A percentile compares a stretch with the other conserved stretches of the same genome.
These are phyloP conservation scores for Lanistes nyassanus DNA, from an alignment of 1,140 invertebrate genomes.

Conservation along the genomic window DNA sequence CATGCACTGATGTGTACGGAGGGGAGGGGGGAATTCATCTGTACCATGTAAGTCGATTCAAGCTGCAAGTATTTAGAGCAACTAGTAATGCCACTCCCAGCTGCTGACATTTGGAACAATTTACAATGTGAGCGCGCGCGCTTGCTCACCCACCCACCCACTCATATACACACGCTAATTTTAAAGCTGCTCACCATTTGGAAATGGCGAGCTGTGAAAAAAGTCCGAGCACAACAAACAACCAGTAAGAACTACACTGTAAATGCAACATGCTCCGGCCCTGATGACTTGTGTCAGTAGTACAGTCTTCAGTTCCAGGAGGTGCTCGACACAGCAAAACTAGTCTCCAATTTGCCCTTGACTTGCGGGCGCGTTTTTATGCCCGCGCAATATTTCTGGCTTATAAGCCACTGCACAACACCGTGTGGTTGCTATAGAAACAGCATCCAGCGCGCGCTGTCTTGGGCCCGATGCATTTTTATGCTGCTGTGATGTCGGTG, in stretches of 20 bases:
- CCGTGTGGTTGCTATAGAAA: conserved; percentile 8
- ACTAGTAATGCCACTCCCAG: neutral
- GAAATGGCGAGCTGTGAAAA: neutral
- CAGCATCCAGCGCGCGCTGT: neutral
- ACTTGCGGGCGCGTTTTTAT: neutral
- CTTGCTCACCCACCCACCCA: neutral
- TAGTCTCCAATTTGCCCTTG: neutral
- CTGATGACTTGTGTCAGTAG: neutral
- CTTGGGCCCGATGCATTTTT: too few species aligned
- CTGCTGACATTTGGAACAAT: neutral
- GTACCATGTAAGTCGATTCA: too few species aligned
- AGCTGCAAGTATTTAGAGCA: too few species aligned
- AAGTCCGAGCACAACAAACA: neutral
- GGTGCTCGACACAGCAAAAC: neutral
- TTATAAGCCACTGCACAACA: conserved; percentile 7
- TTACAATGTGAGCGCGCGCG: neutral
- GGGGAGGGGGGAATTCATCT: too few species aligned
- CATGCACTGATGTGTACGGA: too few species aligned
- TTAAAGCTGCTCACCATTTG: neutral
- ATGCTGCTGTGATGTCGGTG: neutral
- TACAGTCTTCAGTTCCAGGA: neutral
- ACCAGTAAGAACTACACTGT: neutral
- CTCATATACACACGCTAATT: neutral
- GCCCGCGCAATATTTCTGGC: neutral
- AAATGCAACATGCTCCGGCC: neutral